Evolutionary conservation across 2,113 vertebrate genomes (phyloP).

Genomic region (Dicrurus megarhynchus): DNA sequence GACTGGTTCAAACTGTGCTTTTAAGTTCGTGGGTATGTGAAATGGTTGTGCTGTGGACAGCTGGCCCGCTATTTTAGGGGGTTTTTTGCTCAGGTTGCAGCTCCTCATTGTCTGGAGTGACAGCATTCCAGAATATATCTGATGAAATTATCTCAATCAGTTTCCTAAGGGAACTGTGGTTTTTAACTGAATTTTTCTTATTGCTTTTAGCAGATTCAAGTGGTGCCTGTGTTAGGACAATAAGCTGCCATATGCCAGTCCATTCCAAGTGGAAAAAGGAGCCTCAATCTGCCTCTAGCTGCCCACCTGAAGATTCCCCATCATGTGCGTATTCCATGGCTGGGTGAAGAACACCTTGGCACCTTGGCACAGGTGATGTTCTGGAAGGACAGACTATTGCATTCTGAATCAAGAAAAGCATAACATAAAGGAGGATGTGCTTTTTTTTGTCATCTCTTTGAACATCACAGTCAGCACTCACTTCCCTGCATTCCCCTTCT

Average conservation of each 20-base stretch:
- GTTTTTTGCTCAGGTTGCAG: neutral
- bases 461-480: neutral
- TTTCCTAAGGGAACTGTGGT: neutral
- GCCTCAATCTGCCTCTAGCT: neutral
- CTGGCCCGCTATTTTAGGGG: rapidly evolving
- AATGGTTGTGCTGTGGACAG: neutral
- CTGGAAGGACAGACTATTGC: neutral
- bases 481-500: neutral
- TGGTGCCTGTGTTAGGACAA: neutral
- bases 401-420: neutral
- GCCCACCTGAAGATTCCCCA: neutral
- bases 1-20: neutral
- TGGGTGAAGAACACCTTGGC: neutral
- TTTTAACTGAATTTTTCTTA: neutral
- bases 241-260: neutral
- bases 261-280: neutral
- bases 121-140: neutral
- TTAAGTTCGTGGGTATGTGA: neutral
- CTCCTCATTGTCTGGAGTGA: neutral
- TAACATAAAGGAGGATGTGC: neutral
- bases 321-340: neutral
- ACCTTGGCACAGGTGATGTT: neutral
- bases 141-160: neutral
- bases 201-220: neutral
- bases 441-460: neutral